Evolutionary conservation across 23 tunicate genomes (phyloP).

Genomic region (Styela clava): DNA sequence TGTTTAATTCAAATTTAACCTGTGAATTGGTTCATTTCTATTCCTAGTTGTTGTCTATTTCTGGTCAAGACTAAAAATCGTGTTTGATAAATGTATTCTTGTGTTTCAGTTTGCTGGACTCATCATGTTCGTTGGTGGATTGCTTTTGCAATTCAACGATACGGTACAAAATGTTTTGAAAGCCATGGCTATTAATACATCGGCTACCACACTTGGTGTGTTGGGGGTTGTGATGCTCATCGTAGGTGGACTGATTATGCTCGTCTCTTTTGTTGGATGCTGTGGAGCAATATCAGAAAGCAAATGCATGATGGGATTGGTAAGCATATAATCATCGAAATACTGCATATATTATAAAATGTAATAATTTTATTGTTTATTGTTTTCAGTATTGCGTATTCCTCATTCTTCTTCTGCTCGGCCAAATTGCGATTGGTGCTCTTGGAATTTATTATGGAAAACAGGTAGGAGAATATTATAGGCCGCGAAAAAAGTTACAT

Average conservation of each 20-base stretch:
- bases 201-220: conserved; percentile 36
- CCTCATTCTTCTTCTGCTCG: conserved; percentile 40
- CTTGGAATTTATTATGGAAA: conserved; percentile 43
- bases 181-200: conserved; percentile 10
- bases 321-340: conserved; percentile 16
- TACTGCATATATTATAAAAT: neutral
- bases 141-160: conserved; percentile 33
- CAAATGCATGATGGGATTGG: conserved; percentile 41
- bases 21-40: too few species aligned
- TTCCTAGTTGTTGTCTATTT: too few species aligned
- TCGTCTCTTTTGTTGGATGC: conserved; percentile 66
- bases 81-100: neutral
- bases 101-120: conserved; percentile 47
- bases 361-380: too few species aligned
- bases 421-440: conserved; percentile 41
- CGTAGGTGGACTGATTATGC: conserved; percentile 42
- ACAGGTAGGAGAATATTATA: too few species aligned
- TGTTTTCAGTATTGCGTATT: conserved; percentile 54
- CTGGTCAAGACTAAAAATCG: too few species aligned
- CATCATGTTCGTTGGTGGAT: conserved; percentile 41
- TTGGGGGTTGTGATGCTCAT: conserved; percentile 42
- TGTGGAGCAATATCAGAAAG: conserved; percentile 66
- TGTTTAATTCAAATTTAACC: too few species aligned
- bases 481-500: too few species aligned
- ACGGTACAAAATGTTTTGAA: conserved; percentile 15